Conservation (phyloP, 2,113 vertebrate species). For the Poecilia latipinna region DNA sequence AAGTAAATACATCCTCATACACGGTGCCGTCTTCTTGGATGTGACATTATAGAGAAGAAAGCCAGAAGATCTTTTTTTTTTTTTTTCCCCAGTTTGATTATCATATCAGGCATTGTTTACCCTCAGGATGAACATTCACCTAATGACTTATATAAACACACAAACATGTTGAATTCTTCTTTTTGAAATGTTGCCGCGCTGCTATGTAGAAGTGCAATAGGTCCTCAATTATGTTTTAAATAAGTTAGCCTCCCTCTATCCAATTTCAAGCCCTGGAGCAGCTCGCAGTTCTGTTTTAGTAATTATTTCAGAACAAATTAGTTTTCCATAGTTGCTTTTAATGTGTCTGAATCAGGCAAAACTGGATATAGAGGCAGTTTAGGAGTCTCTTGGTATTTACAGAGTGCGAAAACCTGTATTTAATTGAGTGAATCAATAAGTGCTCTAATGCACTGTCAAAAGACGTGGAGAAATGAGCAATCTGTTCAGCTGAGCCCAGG, state of each 20-base stretch:
- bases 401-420: conserved; percentile 78
- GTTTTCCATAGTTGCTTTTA: conserved; percentile 77
- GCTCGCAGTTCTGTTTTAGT: conserved; percentile 69
- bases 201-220: conserved; percentile 54
- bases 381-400: conserved; percentile 80
- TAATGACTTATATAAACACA: conserved; percentile 22
- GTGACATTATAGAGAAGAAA: neutral
- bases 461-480: conserved; percentile 62
- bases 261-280: conserved; percentile 74
- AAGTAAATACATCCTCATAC: neutral
- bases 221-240: conserved; percentile 67
- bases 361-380: conserved; percentile 71
- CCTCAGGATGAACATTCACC: conserved; percentile 22
- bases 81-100: conserved; percentile 11
- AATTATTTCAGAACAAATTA: conserved; percentile 79
- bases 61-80: neutral
- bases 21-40: neutral
- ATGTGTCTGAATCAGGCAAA: conserved; percentile 79
- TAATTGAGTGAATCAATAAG: conserved; percentile 82
- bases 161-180: conserved; percentile 30
- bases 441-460: conserved; percentile 74
- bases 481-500: conserved; percentile 59
- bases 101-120: conserved; percentile 31
- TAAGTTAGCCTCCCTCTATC: conserved; percentile 74
- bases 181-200: conserved; percentile 54